Evolutionary conservation across 2,113 vertebrate species (phyloP).

Genomic region (Cygnus atratus): DNA sequence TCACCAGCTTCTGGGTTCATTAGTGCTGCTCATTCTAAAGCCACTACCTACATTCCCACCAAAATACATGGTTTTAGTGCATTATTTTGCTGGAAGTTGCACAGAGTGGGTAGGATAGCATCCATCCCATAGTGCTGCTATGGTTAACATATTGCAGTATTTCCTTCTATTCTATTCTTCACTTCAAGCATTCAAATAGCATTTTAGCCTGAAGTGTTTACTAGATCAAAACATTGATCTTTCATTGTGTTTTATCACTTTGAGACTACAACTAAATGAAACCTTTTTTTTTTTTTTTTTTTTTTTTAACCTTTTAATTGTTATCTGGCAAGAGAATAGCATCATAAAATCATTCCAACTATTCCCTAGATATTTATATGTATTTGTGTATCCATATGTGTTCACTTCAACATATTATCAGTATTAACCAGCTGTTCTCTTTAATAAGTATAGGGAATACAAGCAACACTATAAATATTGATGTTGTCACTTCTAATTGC

Average conservation of each 20-base stretch:
- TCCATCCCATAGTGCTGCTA: neutral
- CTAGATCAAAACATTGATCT: neutral
- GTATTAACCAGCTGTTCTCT: constrained; percentile 47
- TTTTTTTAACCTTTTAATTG: neutral
- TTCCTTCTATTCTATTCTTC: neutral
- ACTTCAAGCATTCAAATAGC: neutral
- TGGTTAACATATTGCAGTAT: rapidly evolving
- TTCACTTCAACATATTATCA: constrained; percentile 18
- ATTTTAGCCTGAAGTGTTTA: neutral
- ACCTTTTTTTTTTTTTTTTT: neutral
- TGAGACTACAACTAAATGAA: neutral
- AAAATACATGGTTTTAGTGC: neutral
- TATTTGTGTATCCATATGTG: neutral
- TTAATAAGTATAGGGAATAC: constrained; percentile 12
- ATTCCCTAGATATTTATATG: neutral
- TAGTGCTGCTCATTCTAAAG: neutral
- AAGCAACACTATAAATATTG: neutral
- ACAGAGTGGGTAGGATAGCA: neutral
- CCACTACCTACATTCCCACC: neutral
- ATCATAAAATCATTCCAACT: neutral
- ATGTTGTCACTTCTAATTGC: constrained; percentile 37
- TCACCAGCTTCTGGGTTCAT: neutral
- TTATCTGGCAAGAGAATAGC: neutral
- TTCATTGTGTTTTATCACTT: neutral
- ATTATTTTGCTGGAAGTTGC: neutral